Evolutionary conservation across 1,140 invertebrate genomes (phyloP).

Genomic region (Drosophila prosaltans): DNA sequence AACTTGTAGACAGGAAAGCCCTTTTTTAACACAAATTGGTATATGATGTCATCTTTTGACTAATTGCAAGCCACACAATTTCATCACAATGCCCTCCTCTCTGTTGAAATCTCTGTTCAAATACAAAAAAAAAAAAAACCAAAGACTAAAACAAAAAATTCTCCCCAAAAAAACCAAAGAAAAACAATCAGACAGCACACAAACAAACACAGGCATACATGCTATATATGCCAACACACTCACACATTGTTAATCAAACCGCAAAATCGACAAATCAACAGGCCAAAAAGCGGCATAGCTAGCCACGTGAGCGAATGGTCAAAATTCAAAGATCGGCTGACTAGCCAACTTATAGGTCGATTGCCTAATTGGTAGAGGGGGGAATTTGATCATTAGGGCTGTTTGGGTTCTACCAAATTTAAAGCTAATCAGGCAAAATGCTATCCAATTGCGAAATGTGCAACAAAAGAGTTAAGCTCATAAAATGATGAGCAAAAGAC

Average conservation of each 20-base stretch:
- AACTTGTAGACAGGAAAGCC: not conserved
- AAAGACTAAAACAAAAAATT: constrained; percentile 22
- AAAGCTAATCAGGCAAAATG: constrained; percentile 43
- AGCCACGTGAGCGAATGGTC: constrained; percentile 48
- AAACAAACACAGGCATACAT: constrained; percentile 4
- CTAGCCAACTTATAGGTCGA: not conserved
- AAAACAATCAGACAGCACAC: constrained; percentile 43
- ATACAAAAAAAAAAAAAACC: constrained; percentile 15
- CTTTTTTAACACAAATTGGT: not conserved
- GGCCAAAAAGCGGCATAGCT: constrained; percentile 22
- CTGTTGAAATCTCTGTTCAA: constrained; percentile 2
- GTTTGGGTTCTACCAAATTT: constrained; percentile 19
- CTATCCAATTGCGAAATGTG: constrained; percentile 44
- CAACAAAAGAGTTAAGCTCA: constrained; percentile 31
- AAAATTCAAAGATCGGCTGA: not conserved
- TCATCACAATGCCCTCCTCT: constrained; percentile 22
- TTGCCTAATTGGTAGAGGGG: constrained; percentile 23
- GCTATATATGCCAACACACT: not conserved
- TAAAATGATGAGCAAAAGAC: constrained; percentile 34
- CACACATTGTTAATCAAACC: constrained; percentile 42
- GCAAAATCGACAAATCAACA: constrained; percentile 59
- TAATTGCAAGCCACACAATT: constrained; percentile 17
- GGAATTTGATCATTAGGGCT: not conserved
- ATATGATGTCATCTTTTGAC: constrained; percentile 14
- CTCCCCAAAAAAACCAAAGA: constrained; percentile 1